Percentiles rank a stretch among this genome's conserved stretches.
Evolutionary conservation across 2,888 invertebrate genomes (phyloP).

Genomic region (Lordiphosa fenestrarum): DNA sequence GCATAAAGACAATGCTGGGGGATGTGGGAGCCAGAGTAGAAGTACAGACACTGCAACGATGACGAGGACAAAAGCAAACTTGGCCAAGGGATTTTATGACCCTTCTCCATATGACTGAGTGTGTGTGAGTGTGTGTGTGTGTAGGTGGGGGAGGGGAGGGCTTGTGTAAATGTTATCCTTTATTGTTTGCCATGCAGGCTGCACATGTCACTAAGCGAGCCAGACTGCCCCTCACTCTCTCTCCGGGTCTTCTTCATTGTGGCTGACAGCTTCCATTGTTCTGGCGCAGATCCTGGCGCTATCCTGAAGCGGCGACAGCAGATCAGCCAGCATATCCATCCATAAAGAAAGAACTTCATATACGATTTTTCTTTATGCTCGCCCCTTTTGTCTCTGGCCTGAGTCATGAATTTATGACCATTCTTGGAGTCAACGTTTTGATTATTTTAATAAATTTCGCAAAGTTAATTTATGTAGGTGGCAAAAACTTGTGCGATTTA

Average conservation of each 20-base stretch:
- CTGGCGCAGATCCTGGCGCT: constrained; percentile 31
- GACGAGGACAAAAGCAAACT: constrained; percentile 70
- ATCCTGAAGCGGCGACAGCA: constrained; percentile 23
- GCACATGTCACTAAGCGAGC: constrained; percentile 53
- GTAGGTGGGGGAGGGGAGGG: constrained; percentile 30
- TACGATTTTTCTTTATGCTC: too few species aligned
- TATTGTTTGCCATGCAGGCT: constrained; percentile 63
- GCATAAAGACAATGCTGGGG: constrained; percentile 67
- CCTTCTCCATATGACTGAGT: constrained; percentile 25
- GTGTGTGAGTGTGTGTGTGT: constrained; percentile 28
- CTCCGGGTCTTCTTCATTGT: constrained; percentile 54
- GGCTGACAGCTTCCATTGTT: constrained; percentile 64
- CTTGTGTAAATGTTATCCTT: constrained; percentile 68
- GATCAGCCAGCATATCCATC: constrained; percentile 3
- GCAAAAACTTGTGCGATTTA: too few species aligned
- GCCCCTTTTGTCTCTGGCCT: too few species aligned
- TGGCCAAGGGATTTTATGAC: constrained; percentile 66
- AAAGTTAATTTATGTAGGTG: too few species aligned
- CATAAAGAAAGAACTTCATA: not conserved
- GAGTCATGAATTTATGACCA: too few species aligned
- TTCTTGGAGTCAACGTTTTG: too few species aligned
- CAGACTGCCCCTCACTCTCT: constrained; percentile 36
- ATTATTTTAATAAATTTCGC: too few species aligned
- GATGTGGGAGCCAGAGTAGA: constrained; percentile 3
- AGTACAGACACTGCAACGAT: constrained; percentile 42